These are phyloP conservation scores for Coptotermes formosanus DNA, from an alignment of 1,140 invertebrate species.

Conservation along the genomic window DNA sequence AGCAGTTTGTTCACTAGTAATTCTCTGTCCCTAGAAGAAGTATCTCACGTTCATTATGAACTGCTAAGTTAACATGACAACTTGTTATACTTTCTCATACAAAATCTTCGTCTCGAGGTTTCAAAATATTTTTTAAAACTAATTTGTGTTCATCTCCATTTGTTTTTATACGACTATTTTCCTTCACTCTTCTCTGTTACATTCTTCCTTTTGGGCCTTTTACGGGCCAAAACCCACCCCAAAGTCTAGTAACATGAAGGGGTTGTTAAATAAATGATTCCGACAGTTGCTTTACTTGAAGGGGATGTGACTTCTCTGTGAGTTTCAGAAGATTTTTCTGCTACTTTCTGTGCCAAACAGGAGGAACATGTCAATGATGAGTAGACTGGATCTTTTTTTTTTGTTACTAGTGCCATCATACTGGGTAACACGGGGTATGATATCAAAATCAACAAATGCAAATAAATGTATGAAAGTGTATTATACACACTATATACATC, in stretches of 20 bases:
- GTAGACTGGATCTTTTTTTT: no score
- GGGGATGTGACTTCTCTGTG: not conserved
- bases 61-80: no score
- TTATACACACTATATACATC: no score
- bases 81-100: not conserved
- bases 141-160: not conserved
- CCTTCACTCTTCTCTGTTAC: not conserved
- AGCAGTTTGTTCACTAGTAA: no score
- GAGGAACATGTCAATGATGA: no score
- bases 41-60: no score
- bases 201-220: not conserved
- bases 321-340: not conserved
- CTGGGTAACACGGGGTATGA: no score
- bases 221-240: not conserved
- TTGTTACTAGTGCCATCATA: no score
- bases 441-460: no score
- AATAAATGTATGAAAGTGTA: no score
- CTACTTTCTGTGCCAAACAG: no score
- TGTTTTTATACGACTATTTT: not conserved
- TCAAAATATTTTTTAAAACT: not conserved
- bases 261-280: not conserved
- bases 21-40: no score
- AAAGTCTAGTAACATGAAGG: not conserved
- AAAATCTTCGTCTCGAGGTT: not conserved
- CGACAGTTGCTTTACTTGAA: not conserved